Evolutionary conservation across 2,797 vertebrate species (phyloP), one percentile per base, ranked within the genome.

Genomic region (Emys orbicularis): DNA sequence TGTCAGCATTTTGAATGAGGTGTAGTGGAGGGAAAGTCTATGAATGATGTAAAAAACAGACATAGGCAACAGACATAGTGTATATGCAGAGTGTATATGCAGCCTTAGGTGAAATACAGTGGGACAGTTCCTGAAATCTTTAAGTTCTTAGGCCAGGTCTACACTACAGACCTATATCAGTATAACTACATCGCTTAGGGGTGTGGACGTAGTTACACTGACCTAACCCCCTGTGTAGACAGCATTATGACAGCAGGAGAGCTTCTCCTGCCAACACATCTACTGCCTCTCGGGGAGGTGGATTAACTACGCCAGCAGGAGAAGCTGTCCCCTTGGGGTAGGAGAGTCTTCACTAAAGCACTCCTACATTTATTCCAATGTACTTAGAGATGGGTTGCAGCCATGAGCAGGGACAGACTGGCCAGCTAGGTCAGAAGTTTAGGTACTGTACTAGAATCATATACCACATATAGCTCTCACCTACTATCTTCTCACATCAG

Each of bases 171-270:
- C 16, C 65, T 12, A 37, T 37, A 37, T 41, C 10, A 10, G 9
- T 72, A 72, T 37, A 72, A 41, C 10, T 72, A n/a, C 34, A 5
- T 23, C 3, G 3, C 29, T 61, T 34, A 61, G 59, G 13, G 13
- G 13, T 34, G 13, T 61, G 21, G 37, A 72, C 16, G 1, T 23
- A 21, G n/a, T 41, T 41, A 18, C 37, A 72, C 9, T 72, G n/a
- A 72, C 10, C 65, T 41, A 72, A 23, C 9, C 10, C 54, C 10
- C 6, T 0, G 1, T 23, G n/a, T 21, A n/a, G 34, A 3, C 13
- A 56, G 59, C 29, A 16, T 23, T 52, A n/a, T 44, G 31, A 29
- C 57, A 81, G 50, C 1, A 5, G 1, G 34, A 85, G 49, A 10
- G 34, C 34, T 19, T 68, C 34, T 9, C 34, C 7, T n/a, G 34